phyloP scores from a whole-genome alignment of 2,113 vertebrate genomes.

The Indri indri region DNA sequence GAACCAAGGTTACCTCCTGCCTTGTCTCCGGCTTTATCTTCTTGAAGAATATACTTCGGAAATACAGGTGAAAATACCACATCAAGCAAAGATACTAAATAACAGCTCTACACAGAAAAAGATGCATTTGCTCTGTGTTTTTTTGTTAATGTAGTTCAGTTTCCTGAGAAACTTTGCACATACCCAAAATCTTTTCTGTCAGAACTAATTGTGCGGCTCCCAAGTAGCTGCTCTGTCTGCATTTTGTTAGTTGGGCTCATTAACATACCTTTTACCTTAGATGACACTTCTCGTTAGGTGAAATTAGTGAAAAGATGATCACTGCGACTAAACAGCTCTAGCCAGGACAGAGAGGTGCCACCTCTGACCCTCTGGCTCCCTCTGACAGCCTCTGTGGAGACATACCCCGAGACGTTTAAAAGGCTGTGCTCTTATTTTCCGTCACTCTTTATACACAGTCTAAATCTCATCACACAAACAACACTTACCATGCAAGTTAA shows the following conservation, averaged over 20 bases:
- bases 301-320: not conserved
- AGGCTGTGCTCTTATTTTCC: constrained; percentile 4
- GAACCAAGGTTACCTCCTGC: not conserved
- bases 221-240: not conserved
- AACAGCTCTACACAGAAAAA: not conserved
- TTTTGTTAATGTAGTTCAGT: not conserved
- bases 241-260: not conserved
- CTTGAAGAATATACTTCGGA: not conserved
- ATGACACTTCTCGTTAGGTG: not conserved
- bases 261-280: not conserved
- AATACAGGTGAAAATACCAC: not conserved
- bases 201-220: not conserved
- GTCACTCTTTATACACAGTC: not conserved
- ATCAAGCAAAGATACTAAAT: not conserved
- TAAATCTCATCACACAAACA: constrained; percentile 50
- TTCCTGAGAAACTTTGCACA: not conserved
- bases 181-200: not conserved
- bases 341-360: not conserved
- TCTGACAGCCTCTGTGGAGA: not conserved
- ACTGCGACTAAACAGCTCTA: fast-evolving
- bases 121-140: not conserved
- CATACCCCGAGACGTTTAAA: not conserved
- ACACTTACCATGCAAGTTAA: constrained; percentile 46
- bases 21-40: not conserved
- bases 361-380: not conserved